These are phyloP conservation scores for Plodia interpunctella DNA, from an alignment of 1,140 invertebrate genomes.

Conservation along the genomic window DNA sequence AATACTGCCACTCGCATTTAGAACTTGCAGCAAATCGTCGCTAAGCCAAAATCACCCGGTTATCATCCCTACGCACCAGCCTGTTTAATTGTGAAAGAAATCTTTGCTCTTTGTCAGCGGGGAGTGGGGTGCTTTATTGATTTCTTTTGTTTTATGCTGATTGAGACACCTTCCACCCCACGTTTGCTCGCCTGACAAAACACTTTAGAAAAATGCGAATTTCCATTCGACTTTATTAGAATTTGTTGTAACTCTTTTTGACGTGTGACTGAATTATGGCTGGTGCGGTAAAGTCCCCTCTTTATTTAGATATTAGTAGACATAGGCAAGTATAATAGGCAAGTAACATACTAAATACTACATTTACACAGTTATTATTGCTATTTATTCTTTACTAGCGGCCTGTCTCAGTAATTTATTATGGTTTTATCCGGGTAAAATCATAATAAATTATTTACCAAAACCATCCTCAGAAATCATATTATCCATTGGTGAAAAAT, in stretches of 20 bases:
- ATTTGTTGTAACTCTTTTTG: conserved; percentile 4
- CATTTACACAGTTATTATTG: too few relatives aligned
- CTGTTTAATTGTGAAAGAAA: conserved; percentile 77
- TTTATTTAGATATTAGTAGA: too few relatives aligned
- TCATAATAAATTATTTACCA: too few relatives aligned
- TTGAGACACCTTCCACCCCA: conserved; percentile 73
- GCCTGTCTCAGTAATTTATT: too few relatives aligned
- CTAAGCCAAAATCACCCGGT: conserved; percentile 53
- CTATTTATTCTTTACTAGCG: too few relatives aligned
- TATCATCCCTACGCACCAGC: conserved; percentile 64
- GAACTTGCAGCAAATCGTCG: conserved; percentile 33
- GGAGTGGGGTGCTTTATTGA: conserved; percentile 67
- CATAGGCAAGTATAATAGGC: too few relatives aligned
- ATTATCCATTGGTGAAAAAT: too few relatives aligned
- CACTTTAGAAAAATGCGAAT: conserved; percentile 27
- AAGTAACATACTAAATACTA: too few relatives aligned
- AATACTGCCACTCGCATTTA: neutral
- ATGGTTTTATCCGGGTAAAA: too few relatives aligned
- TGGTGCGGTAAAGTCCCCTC: neutral
- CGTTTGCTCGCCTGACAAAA: conserved; percentile 63
- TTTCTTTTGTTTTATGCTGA: conserved; percentile 78
- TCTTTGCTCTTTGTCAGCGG: conserved; percentile 74
- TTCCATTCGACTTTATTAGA: neutral
- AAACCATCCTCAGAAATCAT: too few relatives aligned
- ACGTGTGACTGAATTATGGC: neutral